Conservation (phyloP, 2,113 vertebrate genomes). For the Aegithalos caudatus region DNA sequence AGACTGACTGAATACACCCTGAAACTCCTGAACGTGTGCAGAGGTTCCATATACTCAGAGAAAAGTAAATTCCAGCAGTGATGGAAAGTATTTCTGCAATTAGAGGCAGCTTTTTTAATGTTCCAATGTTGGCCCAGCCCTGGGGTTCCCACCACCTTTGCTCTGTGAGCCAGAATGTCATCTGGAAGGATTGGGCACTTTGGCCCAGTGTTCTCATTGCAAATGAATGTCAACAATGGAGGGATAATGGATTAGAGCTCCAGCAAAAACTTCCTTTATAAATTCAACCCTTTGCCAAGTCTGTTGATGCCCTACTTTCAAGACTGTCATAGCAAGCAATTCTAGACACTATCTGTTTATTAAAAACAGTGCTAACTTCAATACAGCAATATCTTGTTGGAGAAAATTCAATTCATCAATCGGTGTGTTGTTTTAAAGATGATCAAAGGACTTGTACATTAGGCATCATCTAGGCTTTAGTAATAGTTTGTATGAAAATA, state of each 20-base stretch:
- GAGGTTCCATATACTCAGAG: background rate
- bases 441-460: slow-evolving; percentile 70
- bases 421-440: slow-evolving; percentile 68
- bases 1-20: background rate
- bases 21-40: background rate
- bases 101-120: background rate
- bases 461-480: slow-evolving; percentile 50
- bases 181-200: background rate
- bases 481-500: slow-evolving; percentile 46
- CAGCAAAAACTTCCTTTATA: slow-evolving; percentile 26
- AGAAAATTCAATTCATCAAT: slow-evolving; percentile 69
- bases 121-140: background rate
- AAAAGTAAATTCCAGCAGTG: background rate
- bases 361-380: slow-evolving; percentile 66
- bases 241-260: background rate
- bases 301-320: slow-evolving; percentile 21
- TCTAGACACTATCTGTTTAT: slow-evolving; percentile 36
- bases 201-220: background rate
- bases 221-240: background rate
- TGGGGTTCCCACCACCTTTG: background rate
- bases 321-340: slow-evolving; percentile 45
- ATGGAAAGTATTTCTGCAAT: background rate
- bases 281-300: slow-evolving; percentile 25
- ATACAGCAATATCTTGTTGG: slow-evolving; percentile 71
- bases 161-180: background rate